Conservation (phyloP, 2,113 vertebrate species). For the Spea bombifrons region DNA sequence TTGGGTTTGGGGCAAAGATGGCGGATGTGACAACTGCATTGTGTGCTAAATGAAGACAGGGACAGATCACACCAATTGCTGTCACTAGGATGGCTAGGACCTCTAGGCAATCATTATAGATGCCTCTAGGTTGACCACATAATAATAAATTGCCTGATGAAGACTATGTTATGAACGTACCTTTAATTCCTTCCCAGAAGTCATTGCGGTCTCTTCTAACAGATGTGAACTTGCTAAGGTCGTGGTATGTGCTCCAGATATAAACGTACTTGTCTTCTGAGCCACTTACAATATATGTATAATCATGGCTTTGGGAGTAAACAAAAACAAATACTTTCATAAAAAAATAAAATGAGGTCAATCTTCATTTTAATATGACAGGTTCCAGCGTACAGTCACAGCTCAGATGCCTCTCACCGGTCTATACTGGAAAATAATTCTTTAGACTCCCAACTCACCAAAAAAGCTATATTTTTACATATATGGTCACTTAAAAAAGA, state of each 20-base stretch:
- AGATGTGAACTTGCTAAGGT: constrained; percentile 96
- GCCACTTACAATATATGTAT: constrained; percentile 93
- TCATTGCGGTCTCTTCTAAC: constrained; percentile 96
- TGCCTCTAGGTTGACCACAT: too few relatives aligned
- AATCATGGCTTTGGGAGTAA: constrained; percentile 80
- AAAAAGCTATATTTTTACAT: too few relatives aligned
- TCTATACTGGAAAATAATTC: too few relatives aligned
- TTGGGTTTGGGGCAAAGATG: constrained; percentile 91
- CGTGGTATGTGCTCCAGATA: constrained; percentile 98
- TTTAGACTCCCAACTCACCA: too few relatives aligned
- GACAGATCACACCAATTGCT: background rate
- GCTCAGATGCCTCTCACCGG: too few relatives aligned
- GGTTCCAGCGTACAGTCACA: too few relatives aligned
- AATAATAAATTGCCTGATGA: too few relatives aligned
- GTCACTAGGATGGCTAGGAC: too few relatives aligned
- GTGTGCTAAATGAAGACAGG: constrained; percentile 72
- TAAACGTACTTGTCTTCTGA: constrained; percentile 97
- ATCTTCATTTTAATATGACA: too few relatives aligned
- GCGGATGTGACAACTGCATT: constrained; percentile 98
- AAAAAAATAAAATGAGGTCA: too few relatives aligned
- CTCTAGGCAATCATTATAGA: too few relatives aligned
- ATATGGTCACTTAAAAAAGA: too few relatives aligned
- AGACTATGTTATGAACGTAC: constrained; percentile 59
- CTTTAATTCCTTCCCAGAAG: constrained; percentile 99
- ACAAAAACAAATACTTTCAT: constrained; percentile 4